Evolutionary conservation across 2,888 invertebrate species (phyloP).

Genomic region (Tiliacea citrago): DNA sequence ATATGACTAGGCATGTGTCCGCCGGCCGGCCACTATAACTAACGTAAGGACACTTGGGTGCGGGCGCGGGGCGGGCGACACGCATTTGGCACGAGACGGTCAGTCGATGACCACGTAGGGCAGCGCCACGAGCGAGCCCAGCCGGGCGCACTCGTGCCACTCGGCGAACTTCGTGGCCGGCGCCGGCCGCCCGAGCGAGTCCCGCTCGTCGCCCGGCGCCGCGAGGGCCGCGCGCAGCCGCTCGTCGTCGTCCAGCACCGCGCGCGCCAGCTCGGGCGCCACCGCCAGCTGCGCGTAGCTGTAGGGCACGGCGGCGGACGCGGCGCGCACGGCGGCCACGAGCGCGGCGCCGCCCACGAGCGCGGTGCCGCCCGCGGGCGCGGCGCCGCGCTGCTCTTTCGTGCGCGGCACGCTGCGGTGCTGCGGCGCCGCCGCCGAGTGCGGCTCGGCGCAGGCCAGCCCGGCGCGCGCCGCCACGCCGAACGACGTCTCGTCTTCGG

Average conservation of each 20-base stretch:
- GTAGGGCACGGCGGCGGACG: slow-evolving; percentile 73
- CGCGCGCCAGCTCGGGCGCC: slow-evolving; percentile 77
- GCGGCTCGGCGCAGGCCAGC: slow-evolving; percentile 33
- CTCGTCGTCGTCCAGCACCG: slow-evolving; percentile 53
- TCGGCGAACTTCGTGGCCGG: slow-evolving; percentile 93
- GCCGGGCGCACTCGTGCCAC: slow-evolving; percentile 97
- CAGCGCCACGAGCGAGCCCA: slow-evolving; percentile 97
- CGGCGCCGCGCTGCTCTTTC: slow-evolving; percentile 73
- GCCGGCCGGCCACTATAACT: slow-evolving; percentile 76
- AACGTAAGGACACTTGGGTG: slow-evolving; percentile 88
- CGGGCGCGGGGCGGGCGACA: slow-evolving; percentile 53
- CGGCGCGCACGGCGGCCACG: slow-evolving; percentile 74
- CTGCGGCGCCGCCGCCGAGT: slow-evolving; percentile 66
- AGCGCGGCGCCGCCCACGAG: slow-evolving; percentile 74
- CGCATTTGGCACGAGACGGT: slow-evolving; percentile 73
- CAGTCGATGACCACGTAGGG: slow-evolving; percentile 99
- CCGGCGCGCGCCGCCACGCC: slow-evolving; percentile 58
- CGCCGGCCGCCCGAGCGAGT: slow-evolving; percentile 79
- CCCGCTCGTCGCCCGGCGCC: slow-evolving; percentile 62
- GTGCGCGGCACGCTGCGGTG: slow-evolving; percentile 86
- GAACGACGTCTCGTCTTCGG: slow-evolving; percentile 76
- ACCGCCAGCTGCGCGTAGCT: slow-evolving; percentile 72
- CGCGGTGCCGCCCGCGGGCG: slow-evolving; percentile 35
- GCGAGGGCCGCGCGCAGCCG: slow-evolving; percentile 56
- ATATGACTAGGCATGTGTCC: slow-evolving; percentile 65